phyloP scores from a whole-genome alignment of 2,888 invertebrate species.

The Lasius platythorax region DNA sequence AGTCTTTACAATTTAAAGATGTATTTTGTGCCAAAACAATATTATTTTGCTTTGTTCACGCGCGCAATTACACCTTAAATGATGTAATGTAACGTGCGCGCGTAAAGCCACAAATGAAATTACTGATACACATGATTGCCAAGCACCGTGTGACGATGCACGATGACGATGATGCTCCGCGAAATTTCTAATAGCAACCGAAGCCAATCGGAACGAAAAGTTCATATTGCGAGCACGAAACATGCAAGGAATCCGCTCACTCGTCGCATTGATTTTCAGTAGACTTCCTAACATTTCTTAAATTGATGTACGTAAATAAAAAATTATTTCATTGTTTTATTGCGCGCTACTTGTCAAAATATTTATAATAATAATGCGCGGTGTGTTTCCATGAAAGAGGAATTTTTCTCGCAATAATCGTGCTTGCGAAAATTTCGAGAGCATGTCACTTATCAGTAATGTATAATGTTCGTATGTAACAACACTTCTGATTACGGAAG shows the following conservation, averaged over 20 bases:
- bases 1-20: not conserved
- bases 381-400: not conserved
- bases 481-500: not conserved
- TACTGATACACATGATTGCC: constrained; percentile 8
- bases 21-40: not conserved
- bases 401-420: not conserved
- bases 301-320: not conserved
- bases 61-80: not conserved
- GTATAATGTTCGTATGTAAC: not conserved
- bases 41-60: not conserved
- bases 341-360: not conserved
- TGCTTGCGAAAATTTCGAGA: not conserved
- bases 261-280: not conserved
- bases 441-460: not conserved
- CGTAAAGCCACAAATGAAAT: constrained; percentile 46
- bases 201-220: not conserved
- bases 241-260: not conserved
- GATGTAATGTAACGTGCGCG: constrained; percentile 17
- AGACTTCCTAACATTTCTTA: not conserved
- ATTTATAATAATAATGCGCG: not conserved
- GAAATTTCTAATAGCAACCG: not conserved
- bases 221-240: not conserved
- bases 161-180: not conserved
- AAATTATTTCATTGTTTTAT: constrained; percentile 12
- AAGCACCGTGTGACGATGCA: not conserved